Evolutionary conservation across 2,797 vertebrate species (phyloP), one percentile per base, ranked within the genome.

Genomic region (Harpagifer antarcticus): DNA sequence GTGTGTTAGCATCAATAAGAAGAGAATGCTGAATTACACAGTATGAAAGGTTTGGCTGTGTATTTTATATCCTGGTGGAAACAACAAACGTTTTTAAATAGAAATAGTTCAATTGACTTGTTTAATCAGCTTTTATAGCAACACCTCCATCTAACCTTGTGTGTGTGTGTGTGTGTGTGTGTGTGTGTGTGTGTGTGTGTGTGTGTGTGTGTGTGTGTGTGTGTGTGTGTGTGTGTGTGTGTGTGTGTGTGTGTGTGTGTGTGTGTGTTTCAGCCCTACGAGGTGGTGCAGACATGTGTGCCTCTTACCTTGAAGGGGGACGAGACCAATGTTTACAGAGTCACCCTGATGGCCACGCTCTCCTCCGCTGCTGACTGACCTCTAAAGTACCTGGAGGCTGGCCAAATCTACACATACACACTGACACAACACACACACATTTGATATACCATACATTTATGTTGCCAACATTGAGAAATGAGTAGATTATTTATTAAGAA

Each of bases 221-320:
- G 53, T 55, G 27, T 33, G 53, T 33, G 27, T n/a, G 31, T 57
- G 17, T 19, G 55, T 57, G 33, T 19, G 54, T 56, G 31, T 37
- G 31, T 56, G 54, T n/a, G 31, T 56, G 31, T 79, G 17, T 67
- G 15, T 40, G 52, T 56, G 23, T 69, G 20, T 44, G 52, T 47
- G 43, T 77, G 44, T 72, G 40, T 76, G 50, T 85, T 88, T 77
- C 85, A 99, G 98, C 95, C 91, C 0, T 86, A 90, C 59, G 92
- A 96, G 3, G 93, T 96, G 8, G 91, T 94, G 17, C 85, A 92
- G n/a, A 86, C 88, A 57, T 92, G 94, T 33, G 90, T 93, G 60
- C 76, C 93, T 49, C 94, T 99, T 71, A 95, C 92, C 17, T 61
- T 99, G 54, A 96, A 83, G 87, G 94, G 96, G 2, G 93, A 96